Conservation (phyloP, 2,113 vertebrate genomes). For the Oenanthe oenanthe region DNA sequence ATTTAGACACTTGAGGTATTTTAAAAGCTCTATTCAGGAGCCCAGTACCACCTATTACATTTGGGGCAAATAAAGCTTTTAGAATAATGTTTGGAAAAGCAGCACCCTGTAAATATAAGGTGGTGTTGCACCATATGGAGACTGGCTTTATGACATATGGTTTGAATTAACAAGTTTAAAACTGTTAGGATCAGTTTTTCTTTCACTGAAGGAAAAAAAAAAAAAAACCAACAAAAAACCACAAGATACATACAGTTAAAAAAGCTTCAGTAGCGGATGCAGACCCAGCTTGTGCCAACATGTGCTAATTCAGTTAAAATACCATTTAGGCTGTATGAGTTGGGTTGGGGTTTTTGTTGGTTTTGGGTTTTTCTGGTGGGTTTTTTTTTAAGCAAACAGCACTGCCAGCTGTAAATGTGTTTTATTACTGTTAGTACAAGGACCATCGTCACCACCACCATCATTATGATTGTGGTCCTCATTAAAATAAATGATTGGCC, state of each 20-base stretch:
- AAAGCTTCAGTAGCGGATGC: constrained; percentile 63
- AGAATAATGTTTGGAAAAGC: constrained; percentile 81
- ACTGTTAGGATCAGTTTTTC: constrained; percentile 88
- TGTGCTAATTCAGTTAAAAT: constrained; percentile 63
- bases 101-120: constrained; percentile 82
- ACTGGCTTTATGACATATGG: constrained; percentile 81
- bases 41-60: constrained; percentile 61
- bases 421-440: constrained; percentile 65
- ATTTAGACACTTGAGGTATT: constrained; percentile 48
- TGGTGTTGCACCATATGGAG: constrained; percentile 82
- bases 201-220: constrained; percentile 70
- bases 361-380: not conserved
- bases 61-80: constrained; percentile 76
- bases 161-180: constrained; percentile 88
- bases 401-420: constrained; percentile 45
- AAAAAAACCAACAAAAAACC: not conserved
- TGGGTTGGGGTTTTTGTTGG: not conserved
- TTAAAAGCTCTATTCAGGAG: constrained; percentile 54
- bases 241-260: constrained; percentile 74
- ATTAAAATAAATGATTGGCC: constrained; percentile 72
- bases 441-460: not conserved
- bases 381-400: not conserved
- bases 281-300: constrained; percentile 57
- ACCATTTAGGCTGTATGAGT: not conserved
- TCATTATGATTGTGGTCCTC: constrained; percentile 58